Evolutionary conservation across 2,888 invertebrate genomes (phyloP).

Genomic region (Limulus polyphemus): DNA sequence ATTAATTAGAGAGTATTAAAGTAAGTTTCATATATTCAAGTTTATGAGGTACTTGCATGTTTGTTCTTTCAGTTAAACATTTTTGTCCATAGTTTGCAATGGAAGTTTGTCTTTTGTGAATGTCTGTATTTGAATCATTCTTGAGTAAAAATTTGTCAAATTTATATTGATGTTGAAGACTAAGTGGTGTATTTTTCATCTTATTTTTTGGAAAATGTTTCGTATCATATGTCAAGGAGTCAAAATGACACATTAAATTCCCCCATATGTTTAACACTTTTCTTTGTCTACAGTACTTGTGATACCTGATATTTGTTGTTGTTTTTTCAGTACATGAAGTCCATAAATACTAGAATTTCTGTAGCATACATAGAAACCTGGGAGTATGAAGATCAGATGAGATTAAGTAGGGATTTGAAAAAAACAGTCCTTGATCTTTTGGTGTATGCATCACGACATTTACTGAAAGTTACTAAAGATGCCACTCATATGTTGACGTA

Average conservation of each 20-base stretch:
- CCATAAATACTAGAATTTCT: conserved; percentile 83
- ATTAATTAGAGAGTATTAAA: no score
- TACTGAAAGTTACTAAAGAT: conserved; percentile 76
- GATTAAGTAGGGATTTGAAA: conserved; percentile 71
- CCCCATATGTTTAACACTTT: background rate
- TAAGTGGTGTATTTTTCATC: background rate
- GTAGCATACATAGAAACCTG: conserved; percentile 95
- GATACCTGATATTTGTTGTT: background rate
- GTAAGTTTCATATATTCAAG: no score
- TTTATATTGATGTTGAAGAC: background rate
- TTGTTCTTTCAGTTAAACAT: no score
- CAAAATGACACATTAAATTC: background rate
- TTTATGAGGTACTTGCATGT: no score
- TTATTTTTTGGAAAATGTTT: background rate
- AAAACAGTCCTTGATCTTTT: conserved; percentile 80
- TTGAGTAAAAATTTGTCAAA: background rate
- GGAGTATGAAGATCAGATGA: conserved; percentile 72
- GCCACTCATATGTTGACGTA: conserved; percentile 84
- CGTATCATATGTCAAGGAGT: background rate
- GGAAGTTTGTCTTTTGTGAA: no score
- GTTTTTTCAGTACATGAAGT: conserved; percentile 68
- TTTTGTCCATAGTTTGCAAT: no score
- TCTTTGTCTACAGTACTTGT: background rate
- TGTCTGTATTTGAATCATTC: no score
- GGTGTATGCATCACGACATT: conserved; percentile 72